phyloP scores from a whole-genome alignment of 2,113 vertebrate species.

The Anarhynchus alexandrinus region DNA sequence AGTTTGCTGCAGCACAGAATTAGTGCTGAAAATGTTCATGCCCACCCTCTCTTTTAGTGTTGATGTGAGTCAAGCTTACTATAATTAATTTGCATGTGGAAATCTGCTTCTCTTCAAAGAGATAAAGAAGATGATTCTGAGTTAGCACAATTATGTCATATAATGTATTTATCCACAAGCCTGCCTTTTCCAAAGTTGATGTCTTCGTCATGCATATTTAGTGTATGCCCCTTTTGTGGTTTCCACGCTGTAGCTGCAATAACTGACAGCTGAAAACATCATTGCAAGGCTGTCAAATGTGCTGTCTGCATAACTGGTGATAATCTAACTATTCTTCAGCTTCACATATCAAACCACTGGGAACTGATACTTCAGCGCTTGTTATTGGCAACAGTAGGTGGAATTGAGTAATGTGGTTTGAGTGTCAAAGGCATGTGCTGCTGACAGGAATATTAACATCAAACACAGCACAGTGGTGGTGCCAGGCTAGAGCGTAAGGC shows the following conservation, averaged over 20 bases:
- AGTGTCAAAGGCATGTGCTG: neutral
- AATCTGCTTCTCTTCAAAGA: neutral
- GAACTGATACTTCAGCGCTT: neutral
- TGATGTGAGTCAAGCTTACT: neutral
- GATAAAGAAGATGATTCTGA: neutral
- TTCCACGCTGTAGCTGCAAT: neutral
- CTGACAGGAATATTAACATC: slow-evolving; percentile 14
- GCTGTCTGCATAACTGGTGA: slow-evolving; percentile 19
- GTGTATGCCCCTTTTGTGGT: neutral
- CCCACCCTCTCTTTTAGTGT: neutral
- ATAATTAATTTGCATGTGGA: neutral
- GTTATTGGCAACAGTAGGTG: slow-evolving; percentile 8
- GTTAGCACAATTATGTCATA: neutral
- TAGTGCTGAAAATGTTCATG: neutral
- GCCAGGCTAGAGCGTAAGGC: rapidly evolving
- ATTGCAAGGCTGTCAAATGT: neutral
- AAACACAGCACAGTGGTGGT: neutral
- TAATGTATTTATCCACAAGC: neutral
- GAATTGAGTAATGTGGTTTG: neutral
- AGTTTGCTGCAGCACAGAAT: neutral
- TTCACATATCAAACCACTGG: neutral
- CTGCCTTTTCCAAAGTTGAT: neutral
- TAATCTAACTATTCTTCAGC: slow-evolving; percentile 9
- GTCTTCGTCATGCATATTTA: neutral
- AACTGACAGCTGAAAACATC: slow-evolving; percentile 32